Percentiles rank a stretch among this genome's conserved stretches.
Conservation (phyloP, 2,888 invertebrate species). For the Andricus quercusramuli region DNA sequence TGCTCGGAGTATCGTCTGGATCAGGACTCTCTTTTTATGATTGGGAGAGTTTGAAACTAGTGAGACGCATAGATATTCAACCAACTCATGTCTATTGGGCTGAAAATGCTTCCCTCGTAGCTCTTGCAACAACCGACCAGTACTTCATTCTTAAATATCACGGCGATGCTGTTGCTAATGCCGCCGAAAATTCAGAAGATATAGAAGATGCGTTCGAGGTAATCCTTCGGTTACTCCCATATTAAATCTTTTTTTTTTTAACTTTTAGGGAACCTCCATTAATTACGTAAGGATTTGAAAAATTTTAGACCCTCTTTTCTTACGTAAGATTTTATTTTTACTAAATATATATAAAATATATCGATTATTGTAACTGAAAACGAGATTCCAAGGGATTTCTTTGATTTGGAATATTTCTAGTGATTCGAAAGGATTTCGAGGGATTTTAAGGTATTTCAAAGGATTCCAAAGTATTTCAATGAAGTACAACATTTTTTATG, state of each 20-base stretch:
- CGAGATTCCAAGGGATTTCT: no score
- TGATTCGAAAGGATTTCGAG: no score
- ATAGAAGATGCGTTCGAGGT: conserved; percentile 98
- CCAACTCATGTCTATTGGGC: conserved; percentile 97
- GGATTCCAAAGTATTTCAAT: no score
- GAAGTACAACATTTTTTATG: no score
- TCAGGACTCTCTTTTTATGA: conserved; percentile 96
- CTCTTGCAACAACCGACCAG: conserved; percentile 96
- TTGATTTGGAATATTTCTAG: no score
- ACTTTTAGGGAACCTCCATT: no score
- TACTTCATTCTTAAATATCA: conserved; percentile 96
- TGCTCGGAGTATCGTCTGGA: conserved; percentile 94
- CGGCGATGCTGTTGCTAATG: conserved; percentile 88
- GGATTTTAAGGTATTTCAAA: no score
- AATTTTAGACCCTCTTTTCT: no score
- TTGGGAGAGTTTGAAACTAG: conserved; percentile 95
- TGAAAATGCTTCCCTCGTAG: conserved; percentile 95
- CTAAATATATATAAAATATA: no score
- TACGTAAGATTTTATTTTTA: no score
- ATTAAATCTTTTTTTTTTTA: conserved; percentile 1
- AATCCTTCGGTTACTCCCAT: conserved; percentile 3
- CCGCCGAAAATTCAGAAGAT: conserved; percentile 87
- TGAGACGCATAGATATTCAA: conserved; percentile 97
- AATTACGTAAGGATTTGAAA: no score
- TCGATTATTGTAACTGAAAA: no score